Percentiles rank a stretch among this genome's conserved stretches.
Conservation (phyloP, 1,140 invertebrate species). For the Drosophila ercepeae region DNA sequence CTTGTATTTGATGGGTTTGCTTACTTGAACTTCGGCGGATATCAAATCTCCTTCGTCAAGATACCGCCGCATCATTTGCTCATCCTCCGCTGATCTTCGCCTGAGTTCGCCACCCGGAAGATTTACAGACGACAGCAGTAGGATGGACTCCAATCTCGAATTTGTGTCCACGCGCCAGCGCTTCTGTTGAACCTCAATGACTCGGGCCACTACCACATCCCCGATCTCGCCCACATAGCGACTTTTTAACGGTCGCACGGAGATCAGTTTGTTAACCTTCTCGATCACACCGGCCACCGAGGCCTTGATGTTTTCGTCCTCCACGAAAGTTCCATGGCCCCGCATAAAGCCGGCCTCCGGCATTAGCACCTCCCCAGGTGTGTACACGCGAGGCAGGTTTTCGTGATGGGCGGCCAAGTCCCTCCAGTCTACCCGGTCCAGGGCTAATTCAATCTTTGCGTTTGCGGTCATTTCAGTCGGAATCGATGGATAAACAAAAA, state of each 20-base stretch:
- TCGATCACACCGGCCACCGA: slow-evolving; percentile 97
- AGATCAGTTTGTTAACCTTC: slow-evolving; percentile 97
- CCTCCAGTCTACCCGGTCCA: slow-evolving; percentile 85
- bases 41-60: slow-evolving; percentile 98
- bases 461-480: slow-evolving; percentile 56
- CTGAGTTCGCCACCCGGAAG: slow-evolving; percentile 94
- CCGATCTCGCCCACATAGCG: slow-evolving; percentile 97
- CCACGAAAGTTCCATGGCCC: slow-evolving; percentile 98
- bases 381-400: slow-evolving; percentile 88
- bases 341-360: slow-evolving; percentile 94
- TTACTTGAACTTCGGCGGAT: slow-evolving; percentile 93
- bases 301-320: slow-evolving; percentile 92
- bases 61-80: slow-evolving; percentile 98
- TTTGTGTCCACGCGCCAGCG: slow-evolving; percentile 92
- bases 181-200: slow-evolving; percentile 88
- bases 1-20: background rate
- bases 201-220: slow-evolving; percentile 97
- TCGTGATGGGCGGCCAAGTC: slow-evolving; percentile 86
- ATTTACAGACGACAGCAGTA: slow-evolving; percentile 97
- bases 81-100: slow-evolving; percentile 97
- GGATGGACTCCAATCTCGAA: slow-evolving; percentile 93
- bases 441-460: slow-evolving; percentile 84
- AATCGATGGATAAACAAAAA: background rate
- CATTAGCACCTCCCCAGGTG: slow-evolving; percentile 94
- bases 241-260: slow-evolving; percentile 94